Evolutionary conservation across 2,888 invertebrate species (phyloP), one percentile per base, ranked within the genome.

Genomic region (Tetragnatha montana): DNA sequence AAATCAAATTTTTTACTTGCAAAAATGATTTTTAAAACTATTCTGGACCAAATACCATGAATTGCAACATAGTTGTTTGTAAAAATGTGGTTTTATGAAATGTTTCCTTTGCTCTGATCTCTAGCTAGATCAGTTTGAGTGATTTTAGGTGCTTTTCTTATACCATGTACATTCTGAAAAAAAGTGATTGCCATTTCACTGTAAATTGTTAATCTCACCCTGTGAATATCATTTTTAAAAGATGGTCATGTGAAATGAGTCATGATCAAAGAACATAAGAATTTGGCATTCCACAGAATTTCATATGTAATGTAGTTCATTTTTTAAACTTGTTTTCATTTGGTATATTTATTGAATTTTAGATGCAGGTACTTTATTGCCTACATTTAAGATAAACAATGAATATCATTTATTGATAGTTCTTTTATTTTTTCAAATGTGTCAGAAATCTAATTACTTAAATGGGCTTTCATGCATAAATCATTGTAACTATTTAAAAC

Each of bases 51-150:
- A 85, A 85, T 84, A 74, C 75, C 71, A 81, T 73, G 76, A 79
- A 85, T 81, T 81, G 19, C 89, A 89, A 89, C 89, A 85, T 89
- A 89, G 89, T 89, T 89, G 89, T 89, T 85, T 86, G 89, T 85
- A 89, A 89, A 51, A 51, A 47, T 69, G 14, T 88, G 83, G 79
- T 79, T 83, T 79, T 75, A 60, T 75, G 80, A 84, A 84, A 47
- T 84, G 80, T 89, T 88, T 75, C 74, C 68, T 84, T 89, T 35
- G 74, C 84, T 60, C 21, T 75, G 70, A 81, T 47, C 50, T 80
- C 49, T 80, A 71, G 71, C 47, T 60, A 81, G 84, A 70, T 51
- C 70, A 84, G 75, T 69, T 89, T 88, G 79, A 88, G 78, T 84
- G 81, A 82, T 89, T 89, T 89, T 84, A 81, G 88, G 88, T 89